Conservation (phyloP, 2,113 vertebrate genomes). For the Nibea albiflora region DNA sequence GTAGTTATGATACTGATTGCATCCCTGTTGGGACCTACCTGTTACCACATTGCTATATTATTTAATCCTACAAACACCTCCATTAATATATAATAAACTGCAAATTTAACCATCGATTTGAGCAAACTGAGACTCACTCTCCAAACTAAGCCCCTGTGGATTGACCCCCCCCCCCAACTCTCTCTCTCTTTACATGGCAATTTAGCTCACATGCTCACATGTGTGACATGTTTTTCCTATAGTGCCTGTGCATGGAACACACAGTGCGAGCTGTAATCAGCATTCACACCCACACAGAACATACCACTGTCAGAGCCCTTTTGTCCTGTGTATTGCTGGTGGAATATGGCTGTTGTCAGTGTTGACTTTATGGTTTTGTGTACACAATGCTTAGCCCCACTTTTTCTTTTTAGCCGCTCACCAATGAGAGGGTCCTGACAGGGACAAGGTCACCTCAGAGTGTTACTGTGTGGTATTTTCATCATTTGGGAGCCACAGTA, state of each 20-base stretch:
- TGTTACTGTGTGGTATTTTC: background rate
- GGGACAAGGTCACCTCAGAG: constrained; percentile 23
- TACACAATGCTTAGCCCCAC: constrained; percentile 43
- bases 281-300: constrained; percentile 51
- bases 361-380: constrained; percentile 70
- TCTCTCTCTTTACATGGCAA: constrained; percentile 18
- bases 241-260: constrained; percentile 13
- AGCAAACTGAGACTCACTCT: constrained; percentile 7
- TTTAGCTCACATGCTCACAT: constrained; percentile 27
- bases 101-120: background rate
- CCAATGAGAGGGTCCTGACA: constrained; percentile 27
- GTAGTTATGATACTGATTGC: background rate
- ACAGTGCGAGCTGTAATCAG: constrained; percentile 55
- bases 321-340: constrained; percentile 55
- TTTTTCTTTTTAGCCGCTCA: constrained; percentile 38
- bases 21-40: too few species aligned
- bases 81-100: background rate
- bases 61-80: background rate
- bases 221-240: constrained; percentile 54
- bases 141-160: constrained; percentile 21
- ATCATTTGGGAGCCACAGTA: background rate
- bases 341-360: constrained; percentile 57
- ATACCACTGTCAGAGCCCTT: constrained; percentile 36
- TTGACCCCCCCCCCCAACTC: constrained; percentile 12
- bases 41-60: background rate